A percentile compares a stretch with the other conserved stretches of the same genome.
Conservation (phyloP, 2,888 invertebrate genomes). For the Tenthredo amoena region DNA sequence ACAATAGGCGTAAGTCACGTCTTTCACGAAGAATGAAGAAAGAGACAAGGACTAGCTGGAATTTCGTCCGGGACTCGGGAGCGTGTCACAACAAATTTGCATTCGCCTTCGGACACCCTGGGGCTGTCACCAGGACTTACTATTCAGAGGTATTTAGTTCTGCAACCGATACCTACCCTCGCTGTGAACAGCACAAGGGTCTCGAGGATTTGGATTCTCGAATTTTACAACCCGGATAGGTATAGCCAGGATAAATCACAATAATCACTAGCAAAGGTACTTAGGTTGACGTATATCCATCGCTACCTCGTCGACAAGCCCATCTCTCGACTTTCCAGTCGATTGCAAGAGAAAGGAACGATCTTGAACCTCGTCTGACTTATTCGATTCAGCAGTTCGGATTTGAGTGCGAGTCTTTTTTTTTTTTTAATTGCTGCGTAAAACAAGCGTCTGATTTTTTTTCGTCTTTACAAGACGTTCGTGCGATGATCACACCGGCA, state of each 20-base stretch:
- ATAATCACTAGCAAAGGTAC: slow-evolving; percentile 16
- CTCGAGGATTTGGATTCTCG: background rate
- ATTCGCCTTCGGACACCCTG: slow-evolving; percentile 36
- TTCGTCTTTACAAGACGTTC: background rate
- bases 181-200: slow-evolving; percentile 13
- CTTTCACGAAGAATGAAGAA: background rate
- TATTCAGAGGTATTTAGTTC: slow-evolving; percentile 41
- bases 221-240: background rate
- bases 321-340: background rate
- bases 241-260: slow-evolving; percentile 26
- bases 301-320: background rate
- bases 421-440: background rate
- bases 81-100: slow-evolving; percentile 52
- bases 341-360: background rate
- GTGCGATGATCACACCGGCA: slow-evolving; percentile 35
- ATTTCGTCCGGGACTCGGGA: background rate
- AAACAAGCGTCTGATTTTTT: background rate
- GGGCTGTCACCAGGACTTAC: slow-evolving; percentile 40
- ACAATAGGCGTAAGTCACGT: slow-evolving; percentile 21
- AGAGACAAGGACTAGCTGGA: background rate
- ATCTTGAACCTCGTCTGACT: background rate
- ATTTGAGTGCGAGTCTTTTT: background rate
- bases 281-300: slow-evolving; percentile 15
- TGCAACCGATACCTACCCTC: slow-evolving; percentile 47
- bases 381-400: background rate